These are phyloP conservation scores for Epicauta chinensis DNA, from an alignment of 1,140 invertebrate species.

Conservation along the genomic window DNA sequence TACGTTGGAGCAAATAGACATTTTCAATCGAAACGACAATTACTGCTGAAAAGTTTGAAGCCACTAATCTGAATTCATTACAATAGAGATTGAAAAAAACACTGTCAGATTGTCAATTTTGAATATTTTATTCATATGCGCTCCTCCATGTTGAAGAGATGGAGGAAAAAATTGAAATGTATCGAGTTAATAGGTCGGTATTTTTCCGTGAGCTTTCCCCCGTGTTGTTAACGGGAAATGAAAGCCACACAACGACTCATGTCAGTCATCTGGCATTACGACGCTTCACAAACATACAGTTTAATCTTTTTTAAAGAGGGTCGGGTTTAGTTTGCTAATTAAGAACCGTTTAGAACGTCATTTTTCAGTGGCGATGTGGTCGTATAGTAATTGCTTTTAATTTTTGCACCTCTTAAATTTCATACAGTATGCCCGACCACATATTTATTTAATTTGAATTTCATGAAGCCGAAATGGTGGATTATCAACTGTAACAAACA, in stretches of 20 bases:
- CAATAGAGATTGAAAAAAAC: no score
- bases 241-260: slow-evolving; percentile 29
- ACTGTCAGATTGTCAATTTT: no score
- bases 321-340: slow-evolving; percentile 41
- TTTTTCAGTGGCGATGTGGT: slow-evolving; percentile 32
- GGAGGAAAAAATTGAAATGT: slow-evolving; percentile 25
- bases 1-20: no score
- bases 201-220: slow-evolving; percentile 24
- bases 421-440: background rate
- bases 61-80: no score
- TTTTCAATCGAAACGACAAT: no score
- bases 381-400: slow-evolving; percentile 21
- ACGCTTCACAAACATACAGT: slow-evolving; percentile 42
- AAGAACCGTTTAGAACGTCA: slow-evolving; percentile 43
- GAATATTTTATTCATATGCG: no score
- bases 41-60: no score
- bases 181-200: slow-evolving; percentile 31
- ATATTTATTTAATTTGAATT: no score
- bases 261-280: slow-evolving; percentile 41
- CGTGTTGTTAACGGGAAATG: slow-evolving; percentile 15
- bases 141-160: no score
- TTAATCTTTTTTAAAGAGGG: slow-evolving; percentile 43
- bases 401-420: slow-evolving; percentile 20
- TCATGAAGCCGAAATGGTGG: no score
- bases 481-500: no score